These are phyloP conservation scores for Drosophila barbarae DNA, from an alignment of 2,888 invertebrate species.

Conservation along the genomic window DNA sequence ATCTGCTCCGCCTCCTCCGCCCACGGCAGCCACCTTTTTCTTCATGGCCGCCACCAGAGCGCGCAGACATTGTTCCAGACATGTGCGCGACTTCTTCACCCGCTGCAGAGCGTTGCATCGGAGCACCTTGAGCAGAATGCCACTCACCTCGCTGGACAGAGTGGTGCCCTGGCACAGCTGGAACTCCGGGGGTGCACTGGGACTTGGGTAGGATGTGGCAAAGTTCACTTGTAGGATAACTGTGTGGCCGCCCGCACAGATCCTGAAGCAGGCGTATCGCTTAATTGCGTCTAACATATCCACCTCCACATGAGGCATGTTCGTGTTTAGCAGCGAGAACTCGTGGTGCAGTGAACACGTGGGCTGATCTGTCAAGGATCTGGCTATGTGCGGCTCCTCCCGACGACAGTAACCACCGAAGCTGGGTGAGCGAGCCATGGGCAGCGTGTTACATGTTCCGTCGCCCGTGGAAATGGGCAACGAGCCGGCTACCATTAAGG, in stretches of 20 bases:
- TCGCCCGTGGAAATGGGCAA: slow-evolving; percentile 61
- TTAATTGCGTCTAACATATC: slow-evolving; percentile 81
- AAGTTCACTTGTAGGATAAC: slow-evolving; percentile 84
- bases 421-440: slow-evolving; percentile 80
- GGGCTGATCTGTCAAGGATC: slow-evolving; percentile 77
- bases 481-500: slow-evolving; percentile 55
- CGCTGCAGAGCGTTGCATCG: slow-evolving; percentile 90
- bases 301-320: slow-evolving; percentile 86
- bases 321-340: slow-evolving; percentile 87
- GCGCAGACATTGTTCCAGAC: slow-evolving; percentile 91
- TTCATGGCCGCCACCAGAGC: slow-evolving; percentile 85
- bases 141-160: slow-evolving; percentile 86
- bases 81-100: slow-evolving; percentile 91
- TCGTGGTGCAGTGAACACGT: slow-evolving; percentile 84
- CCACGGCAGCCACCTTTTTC: slow-evolving; percentile 70
- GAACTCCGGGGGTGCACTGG: slow-evolving; percentile 84
- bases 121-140: slow-evolving; percentile 88
- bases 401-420: slow-evolving; percentile 57
- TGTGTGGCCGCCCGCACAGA: slow-evolving; percentile 77
- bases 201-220: slow-evolving; percentile 87
- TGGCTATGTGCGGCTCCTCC: slow-evolving; percentile 76
- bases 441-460: slow-evolving; percentile 47
- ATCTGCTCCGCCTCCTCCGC: slow-evolving; percentile 67
- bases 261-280: slow-evolving; percentile 81
- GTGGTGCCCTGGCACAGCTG: slow-evolving; percentile 85